phyloP scores from a whole-genome alignment of 2,888 invertebrate species.

The Drosophila anomalipes region DNA sequence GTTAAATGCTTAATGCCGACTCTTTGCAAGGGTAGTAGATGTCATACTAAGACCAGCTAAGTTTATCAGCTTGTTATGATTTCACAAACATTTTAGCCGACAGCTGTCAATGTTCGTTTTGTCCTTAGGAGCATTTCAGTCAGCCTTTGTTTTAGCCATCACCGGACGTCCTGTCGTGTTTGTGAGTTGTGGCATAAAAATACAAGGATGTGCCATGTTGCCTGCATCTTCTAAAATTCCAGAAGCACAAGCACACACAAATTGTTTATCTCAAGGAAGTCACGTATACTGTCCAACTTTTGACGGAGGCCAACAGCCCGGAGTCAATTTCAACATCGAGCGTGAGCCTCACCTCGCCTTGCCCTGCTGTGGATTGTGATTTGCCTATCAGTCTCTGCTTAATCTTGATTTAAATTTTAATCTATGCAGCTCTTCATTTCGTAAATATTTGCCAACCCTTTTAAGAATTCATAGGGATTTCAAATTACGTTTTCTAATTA shows the following conservation, averaged over 20 bases:
- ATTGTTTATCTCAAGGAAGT: slow-evolving; percentile 50
- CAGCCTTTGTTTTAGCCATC: slow-evolving; percentile 39
- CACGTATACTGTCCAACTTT: slow-evolving; percentile 41
- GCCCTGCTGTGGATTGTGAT: slow-evolving; percentile 10
- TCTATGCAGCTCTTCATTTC: slow-evolving; percentile 24
- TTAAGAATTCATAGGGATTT: slow-evolving; percentile 35
- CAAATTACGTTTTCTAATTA: slow-evolving; percentile 50
- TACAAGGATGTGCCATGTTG: slow-evolving; percentile 29
- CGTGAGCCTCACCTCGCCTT: background rate
- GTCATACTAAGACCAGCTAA: slow-evolving; percentile 33
- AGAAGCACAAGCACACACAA: slow-evolving; percentile 25
- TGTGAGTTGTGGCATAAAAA: slow-evolving; percentile 45
- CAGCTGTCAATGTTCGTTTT: slow-evolving; percentile 35
- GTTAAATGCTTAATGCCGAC: slow-evolving; percentile 43
- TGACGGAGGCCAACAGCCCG: background rate
- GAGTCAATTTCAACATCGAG: slow-evolving; percentile 4
- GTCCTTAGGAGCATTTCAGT: slow-evolving; percentile 16
- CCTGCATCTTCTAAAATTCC: slow-evolving; percentile 1
- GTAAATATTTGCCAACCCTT: slow-evolving; percentile 24
- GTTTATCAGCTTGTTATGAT: slow-evolving; percentile 55
- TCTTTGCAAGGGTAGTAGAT: slow-evolving; percentile 10
- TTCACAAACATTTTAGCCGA: slow-evolving; percentile 34
- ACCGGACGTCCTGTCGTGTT: slow-evolving; percentile 53
- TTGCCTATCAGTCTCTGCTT: slow-evolving; percentile 36
- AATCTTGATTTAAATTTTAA: slow-evolving; percentile 55